A percentile compares a stretch with the other conserved stretches of the same genome.
phyloP scores from a whole-genome alignment of 1,140 invertebrate genomes.

The Copidosoma floridanum region DNA sequence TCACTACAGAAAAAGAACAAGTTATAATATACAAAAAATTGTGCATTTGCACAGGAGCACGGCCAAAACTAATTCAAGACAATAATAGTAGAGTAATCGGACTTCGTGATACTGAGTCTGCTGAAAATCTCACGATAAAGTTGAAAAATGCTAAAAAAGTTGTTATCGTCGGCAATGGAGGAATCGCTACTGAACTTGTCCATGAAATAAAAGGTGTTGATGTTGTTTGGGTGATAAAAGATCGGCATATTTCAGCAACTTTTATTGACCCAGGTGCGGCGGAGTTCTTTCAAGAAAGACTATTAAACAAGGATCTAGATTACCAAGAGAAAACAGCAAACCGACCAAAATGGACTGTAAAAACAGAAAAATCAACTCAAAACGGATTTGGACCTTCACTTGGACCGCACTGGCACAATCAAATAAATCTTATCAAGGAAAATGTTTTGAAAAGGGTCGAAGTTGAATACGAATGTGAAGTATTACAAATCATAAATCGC shows the following conservation, averaged over 20 bases:
- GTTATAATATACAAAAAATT: conserved; percentile 75
- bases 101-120: conserved; percentile 95
- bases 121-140: conserved; percentile 73
- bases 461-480: conserved; percentile 72
- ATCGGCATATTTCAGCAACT: conserved; percentile 86
- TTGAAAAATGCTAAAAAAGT: conserved; percentile 70
- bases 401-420: conserved; percentile 91
- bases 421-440: conserved; percentile 52
- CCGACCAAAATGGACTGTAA: conserved; percentile 67
- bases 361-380: conserved; percentile 54
- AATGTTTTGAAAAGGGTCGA: conserved; percentile 35
- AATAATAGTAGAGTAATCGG: conserved; percentile 73
- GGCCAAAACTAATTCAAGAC: conserved; percentile 73
- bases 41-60: conserved; percentile 88
- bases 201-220: conserved; percentile 82
- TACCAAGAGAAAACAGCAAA: conserved; percentile 51
- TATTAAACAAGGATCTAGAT: conserved; percentile 40
- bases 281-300: conserved; percentile 77
- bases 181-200: conserved; percentile 94
- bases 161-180: conserved; percentile 91
- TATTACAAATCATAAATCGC: conserved; percentile 57
- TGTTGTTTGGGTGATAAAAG: conserved; percentile 91
- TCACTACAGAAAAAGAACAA: conserved; percentile 53
- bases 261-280: conserved; percentile 96
- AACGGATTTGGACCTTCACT: conserved; percentile 85